A percentile compares a stretch with the other conserved stretches of the same genome.
Evolutionary conservation across 2,888 invertebrate species (phyloP).

Genomic region (Disparrhopalites patrizii): DNA sequence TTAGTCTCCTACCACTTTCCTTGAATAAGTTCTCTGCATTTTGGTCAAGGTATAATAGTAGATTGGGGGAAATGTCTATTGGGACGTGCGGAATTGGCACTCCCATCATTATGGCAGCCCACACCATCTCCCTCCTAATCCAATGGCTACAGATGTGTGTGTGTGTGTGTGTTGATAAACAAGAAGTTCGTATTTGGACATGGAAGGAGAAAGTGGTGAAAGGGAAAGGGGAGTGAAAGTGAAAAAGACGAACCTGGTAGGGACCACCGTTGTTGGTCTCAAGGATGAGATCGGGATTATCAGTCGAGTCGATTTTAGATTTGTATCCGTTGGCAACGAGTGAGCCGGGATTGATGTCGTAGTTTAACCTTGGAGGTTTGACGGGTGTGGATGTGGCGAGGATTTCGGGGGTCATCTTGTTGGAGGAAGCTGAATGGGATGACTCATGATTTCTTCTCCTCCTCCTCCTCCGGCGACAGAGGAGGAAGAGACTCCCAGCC

Average conservation of each 20-base stretch:
- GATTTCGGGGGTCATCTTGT: constrained; percentile 38
- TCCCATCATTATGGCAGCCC: too few species aligned
- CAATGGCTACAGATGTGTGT: too few species aligned
- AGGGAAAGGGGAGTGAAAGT: background rate
- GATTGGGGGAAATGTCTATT: too few species aligned
- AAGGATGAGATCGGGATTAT: constrained; percentile 52
- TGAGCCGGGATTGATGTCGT: constrained; percentile 47
- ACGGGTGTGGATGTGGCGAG: constrained; percentile 46
- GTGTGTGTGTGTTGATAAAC: too few species aligned
- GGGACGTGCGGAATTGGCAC: too few species aligned
- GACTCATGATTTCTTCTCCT: background rate
- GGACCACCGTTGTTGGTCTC: constrained; percentile 48
- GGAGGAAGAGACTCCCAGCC: constrained; percentile 57
- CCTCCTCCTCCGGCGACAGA: constrained; percentile 27
- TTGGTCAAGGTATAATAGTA: too few species aligned
- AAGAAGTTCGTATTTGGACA: too few species aligned
- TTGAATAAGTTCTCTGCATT: too few species aligned
- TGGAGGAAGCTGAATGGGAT: background rate
- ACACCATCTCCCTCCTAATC: too few species aligned
- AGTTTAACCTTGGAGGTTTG: constrained; percentile 48
- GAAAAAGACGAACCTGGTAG: constrained; percentile 38
- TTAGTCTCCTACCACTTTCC: too few species aligned
- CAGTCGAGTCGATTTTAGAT: constrained; percentile 52
- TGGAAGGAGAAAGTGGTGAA: background rate
- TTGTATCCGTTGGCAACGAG: constrained; percentile 45